Conservation (phyloP, 1,140 invertebrate genomes). For the Temnothorax longispinosus region DNA sequence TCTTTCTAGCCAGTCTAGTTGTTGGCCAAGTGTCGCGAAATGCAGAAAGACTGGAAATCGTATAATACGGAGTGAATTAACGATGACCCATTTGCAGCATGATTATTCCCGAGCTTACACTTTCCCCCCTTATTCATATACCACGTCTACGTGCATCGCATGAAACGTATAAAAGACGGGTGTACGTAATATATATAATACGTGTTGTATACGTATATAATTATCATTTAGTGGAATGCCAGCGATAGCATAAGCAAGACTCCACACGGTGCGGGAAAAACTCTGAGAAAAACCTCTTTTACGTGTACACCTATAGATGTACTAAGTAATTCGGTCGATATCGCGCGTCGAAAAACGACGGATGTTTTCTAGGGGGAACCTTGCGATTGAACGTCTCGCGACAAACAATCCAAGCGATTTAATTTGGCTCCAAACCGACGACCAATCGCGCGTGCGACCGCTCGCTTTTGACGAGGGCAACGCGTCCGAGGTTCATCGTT, state of each 20-base stretch:
- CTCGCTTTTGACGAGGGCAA: neutral
- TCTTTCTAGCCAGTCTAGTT: neutral
- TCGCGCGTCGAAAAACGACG: neutral
- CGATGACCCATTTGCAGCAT: neutral
- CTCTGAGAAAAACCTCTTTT: neutral
- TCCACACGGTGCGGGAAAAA: neutral
- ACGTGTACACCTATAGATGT: neutral
- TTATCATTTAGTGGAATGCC: neutral
- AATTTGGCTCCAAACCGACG: neutral
- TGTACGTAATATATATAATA: neutral
- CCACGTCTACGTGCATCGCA: neutral
- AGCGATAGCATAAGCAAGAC: neutral
- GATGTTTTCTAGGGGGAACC: neutral
- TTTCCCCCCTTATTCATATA: neutral
- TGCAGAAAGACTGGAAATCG: neutral
- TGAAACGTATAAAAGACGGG: neutral
- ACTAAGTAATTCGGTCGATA: neutral
- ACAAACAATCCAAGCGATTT: neutral
- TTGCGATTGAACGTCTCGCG: neutral
- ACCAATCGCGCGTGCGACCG: neutral
- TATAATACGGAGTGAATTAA: no score
- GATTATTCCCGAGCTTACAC: neutral
- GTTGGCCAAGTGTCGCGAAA: neutral
- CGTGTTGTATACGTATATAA: neutral
- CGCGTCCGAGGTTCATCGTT: constrained; percentile 37